A percentile compares a stretch with the other conserved stretches of the same genome.
Conservation (phyloP, 1,140 invertebrate genomes). For the Pentalonia nigronervosa region DNA sequence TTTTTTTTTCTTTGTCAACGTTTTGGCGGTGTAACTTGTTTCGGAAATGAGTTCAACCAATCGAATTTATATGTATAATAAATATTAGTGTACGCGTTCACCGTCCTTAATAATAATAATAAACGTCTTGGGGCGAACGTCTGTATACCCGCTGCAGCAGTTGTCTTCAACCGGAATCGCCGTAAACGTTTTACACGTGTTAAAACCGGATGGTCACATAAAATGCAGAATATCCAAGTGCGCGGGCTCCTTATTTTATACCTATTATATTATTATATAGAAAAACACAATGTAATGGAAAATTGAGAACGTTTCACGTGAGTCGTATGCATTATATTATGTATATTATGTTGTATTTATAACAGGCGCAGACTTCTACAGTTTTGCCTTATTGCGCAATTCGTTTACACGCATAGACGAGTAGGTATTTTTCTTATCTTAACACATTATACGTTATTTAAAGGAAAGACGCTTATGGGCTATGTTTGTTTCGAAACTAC, state of each 20-base stretch:
- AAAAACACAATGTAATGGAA: neutral
- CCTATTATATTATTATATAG: neutral
- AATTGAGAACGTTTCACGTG: neutral
- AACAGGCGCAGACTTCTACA: neutral
- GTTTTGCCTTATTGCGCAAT: neutral
- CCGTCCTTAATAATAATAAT: neutral
- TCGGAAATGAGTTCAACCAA: neutral
- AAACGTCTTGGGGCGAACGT: neutral
- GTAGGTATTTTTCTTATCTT: neutral
- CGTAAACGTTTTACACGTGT: neutral
- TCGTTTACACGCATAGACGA: neutral
- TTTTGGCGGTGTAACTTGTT: conserved; percentile 4
- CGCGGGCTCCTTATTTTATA: neutral
- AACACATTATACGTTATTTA: neutral
- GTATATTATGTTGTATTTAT: neutral
- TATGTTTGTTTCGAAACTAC: neutral
- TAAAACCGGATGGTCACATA: neutral
- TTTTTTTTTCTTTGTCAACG: conserved; percentile 7
- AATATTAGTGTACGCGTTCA: neutral
- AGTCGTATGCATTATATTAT: neutral
- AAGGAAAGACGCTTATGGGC: neutral
- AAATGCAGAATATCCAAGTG: neutral
- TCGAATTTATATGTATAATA: neutral
- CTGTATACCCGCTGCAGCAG: neutral
- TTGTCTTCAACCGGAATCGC: neutral